These are phyloP conservation scores for Tetramorium alpestre DNA, from an alignment of 1,140 invertebrate species.

Conservation along the genomic window DNA sequence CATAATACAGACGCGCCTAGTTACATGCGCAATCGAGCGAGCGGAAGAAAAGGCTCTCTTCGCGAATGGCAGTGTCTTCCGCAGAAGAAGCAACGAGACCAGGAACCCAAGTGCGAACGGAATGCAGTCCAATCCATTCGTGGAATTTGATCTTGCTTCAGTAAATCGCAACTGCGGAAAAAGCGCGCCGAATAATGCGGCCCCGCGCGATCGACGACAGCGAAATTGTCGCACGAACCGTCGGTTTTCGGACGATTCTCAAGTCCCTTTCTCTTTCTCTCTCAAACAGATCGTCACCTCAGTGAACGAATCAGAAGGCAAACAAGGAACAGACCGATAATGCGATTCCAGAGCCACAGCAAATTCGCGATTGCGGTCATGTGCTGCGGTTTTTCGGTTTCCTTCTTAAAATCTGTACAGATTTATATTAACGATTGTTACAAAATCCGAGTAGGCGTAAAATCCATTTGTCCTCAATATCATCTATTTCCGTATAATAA, in stretches of 20 bases:
- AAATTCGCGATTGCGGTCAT: conserved; percentile 14
- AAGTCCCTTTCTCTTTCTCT: not conserved
- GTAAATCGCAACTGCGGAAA: conserved; percentile 81
- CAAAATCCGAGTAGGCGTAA: conserved; percentile 15
- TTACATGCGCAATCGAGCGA: conserved; percentile 15
- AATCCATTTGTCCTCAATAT: not conserved
- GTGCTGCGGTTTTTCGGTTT: not conserved
- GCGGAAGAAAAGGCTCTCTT: conserved; percentile 40
- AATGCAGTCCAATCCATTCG: conserved; percentile 85
- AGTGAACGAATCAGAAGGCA: conserved; percentile 18
- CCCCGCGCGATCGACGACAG: conserved; percentile 62
- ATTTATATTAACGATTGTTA: conserved; percentile 33
- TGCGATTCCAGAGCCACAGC: conserved; percentile 54
- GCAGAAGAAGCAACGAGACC: conserved; percentile 78
- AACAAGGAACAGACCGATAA: conserved; percentile 39
- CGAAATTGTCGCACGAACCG: conserved; percentile 75
- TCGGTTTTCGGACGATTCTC: conserved; percentile 70
- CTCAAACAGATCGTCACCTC: conserved; percentile 11
- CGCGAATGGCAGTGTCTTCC: conserved; percentile 33
- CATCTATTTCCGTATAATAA: not conserved
- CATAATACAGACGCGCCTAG: conserved; percentile 40
- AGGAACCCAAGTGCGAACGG: conserved; percentile 84
- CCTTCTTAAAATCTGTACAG: not conserved
- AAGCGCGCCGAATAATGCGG: conserved; percentile 81
- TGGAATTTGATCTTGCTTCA: conserved; percentile 82